Percentiles rank a stretch among this genome's conserved stretches.
phyloP scores from a whole-genome alignment of 2,797 vertebrate species.

The Cryptoblepharus egeriae region DNA sequence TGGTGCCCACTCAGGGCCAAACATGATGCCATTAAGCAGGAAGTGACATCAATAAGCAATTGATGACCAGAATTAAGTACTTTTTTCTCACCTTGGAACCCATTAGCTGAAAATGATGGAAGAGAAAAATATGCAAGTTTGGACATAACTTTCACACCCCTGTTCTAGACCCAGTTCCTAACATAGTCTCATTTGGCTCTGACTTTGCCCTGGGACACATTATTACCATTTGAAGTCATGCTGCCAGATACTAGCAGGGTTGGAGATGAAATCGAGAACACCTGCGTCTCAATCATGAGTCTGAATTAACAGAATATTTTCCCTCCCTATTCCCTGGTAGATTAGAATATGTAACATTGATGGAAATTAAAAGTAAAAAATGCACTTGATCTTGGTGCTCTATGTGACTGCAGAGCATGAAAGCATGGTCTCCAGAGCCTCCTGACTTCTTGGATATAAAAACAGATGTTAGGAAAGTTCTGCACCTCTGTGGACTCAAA shows the following conservation, averaged over 20 bases:
- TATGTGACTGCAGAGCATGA: slow-evolving; percentile 15
- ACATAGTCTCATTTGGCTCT: background rate
- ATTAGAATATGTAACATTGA: slow-evolving; percentile 8
- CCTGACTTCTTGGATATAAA: slow-evolving; percentile 34
- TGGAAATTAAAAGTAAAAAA: background rate
- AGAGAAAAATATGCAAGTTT: no score
- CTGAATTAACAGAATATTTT: background rate
- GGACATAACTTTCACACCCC: background rate
- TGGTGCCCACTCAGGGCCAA: no score
- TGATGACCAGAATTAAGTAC: no score
- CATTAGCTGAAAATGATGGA: no score
- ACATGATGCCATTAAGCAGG: no score
- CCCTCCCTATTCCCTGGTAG: background rate
- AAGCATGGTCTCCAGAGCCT: slow-evolving; percentile 22
- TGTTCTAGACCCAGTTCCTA: background rate
- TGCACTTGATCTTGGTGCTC: slow-evolving; percentile 30
- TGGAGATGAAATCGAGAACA: slow-evolving; percentile 12
- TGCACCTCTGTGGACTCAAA: background rate
- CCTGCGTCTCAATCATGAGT: background rate
- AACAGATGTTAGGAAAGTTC: slow-evolving; percentile 32
- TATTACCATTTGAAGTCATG: background rate
- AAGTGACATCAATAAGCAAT: no score
- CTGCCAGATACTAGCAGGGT: background rate
- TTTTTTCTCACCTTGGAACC: no score
- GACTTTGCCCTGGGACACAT: background rate